These are phyloP conservation scores for Leucozona laternaria DNA, from an alignment of 2,888 invertebrate genomes.

Conservation along the genomic window DNA sequence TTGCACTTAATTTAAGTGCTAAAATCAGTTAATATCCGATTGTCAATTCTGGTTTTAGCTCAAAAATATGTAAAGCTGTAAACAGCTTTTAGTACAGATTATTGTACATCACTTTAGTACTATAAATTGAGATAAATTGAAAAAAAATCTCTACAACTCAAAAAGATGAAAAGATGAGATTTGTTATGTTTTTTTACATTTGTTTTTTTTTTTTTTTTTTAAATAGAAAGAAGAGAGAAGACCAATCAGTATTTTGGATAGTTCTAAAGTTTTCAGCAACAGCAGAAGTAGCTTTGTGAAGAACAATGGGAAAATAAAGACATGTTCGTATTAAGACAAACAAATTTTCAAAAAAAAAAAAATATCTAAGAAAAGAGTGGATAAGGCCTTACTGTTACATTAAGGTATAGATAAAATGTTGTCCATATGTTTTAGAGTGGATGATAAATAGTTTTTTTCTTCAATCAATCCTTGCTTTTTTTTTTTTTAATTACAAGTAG, in stretches of 20 bases:
- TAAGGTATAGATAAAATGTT: conserved; percentile 35
- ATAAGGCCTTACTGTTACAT: conserved; percentile 56
- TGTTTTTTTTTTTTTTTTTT: conserved; percentile 20
- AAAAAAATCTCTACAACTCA: conserved; percentile 63
- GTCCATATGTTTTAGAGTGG: conserved; percentile 48
- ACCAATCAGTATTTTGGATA: conserved; percentile 62
- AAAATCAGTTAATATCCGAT: conserved; percentile 21
- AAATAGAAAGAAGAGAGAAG: conserved; percentile 44
- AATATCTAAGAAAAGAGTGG: conserved; percentile 39
- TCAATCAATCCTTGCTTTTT: conserved; percentile 40
- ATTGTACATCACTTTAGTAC: conserved; percentile 64
- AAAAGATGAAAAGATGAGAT: conserved; percentile 57
- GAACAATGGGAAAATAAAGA: conserved; percentile 35
- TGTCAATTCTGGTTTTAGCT: conserved; percentile 39
- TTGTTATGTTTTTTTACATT: conserved; percentile 21
- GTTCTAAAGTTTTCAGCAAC: conserved; percentile 63
- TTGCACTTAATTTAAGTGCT: conserved; percentile 30
- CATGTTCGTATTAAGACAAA: conserved; percentile 32
- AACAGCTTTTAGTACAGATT: conserved; percentile 50
- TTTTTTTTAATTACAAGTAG: conserved; percentile 51
- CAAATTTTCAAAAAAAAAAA: conserved; percentile 40
- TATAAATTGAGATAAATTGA: conserved; percentile 37
- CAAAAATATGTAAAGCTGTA: conserved; percentile 26
- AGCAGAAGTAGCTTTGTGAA: conserved; percentile 55
- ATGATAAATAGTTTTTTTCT: conserved; percentile 39